These are phyloP conservation scores for Leiothrix lutea DNA, from an alignment of 2,113 vertebrate genomes.

Conservation along the genomic window DNA sequence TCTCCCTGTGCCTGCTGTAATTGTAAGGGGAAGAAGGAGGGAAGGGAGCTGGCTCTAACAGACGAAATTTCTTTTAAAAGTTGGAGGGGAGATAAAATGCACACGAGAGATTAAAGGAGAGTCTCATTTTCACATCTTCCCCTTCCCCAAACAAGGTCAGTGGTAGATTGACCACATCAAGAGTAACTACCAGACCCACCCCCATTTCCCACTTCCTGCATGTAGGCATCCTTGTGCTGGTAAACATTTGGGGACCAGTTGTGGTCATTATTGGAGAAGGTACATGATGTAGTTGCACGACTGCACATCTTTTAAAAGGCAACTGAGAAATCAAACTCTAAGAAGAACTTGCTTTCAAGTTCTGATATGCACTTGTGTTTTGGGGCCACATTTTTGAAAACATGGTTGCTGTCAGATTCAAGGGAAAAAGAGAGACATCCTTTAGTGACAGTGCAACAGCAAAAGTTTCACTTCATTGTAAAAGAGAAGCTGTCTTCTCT, in stretches of 20 bases:
- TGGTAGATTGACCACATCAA: constrained; percentile 94
- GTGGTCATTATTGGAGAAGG: constrained; percentile 62
- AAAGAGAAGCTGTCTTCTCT: neutral
- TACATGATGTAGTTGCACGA: constrained; percentile 66
- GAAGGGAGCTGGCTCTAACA: constrained; percentile 28
- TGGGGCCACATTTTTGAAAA: neutral
- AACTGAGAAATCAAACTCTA: constrained; percentile 31
- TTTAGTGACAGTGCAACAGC: neutral
- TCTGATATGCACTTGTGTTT: constrained; percentile 1
- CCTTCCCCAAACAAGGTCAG: constrained; percentile 78
- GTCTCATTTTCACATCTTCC: constrained; percentile 77
- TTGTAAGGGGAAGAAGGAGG: neutral
- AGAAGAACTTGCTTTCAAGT: constrained; percentile 62
- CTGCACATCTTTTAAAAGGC: constrained; percentile 70
- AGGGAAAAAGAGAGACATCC: neutral
- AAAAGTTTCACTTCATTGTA: neutral
- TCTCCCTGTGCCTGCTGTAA: neutral
- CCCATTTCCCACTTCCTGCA: constrained; percentile 78
- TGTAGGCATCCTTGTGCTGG: constrained; percentile 78
- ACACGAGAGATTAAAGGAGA: constrained; percentile 68
- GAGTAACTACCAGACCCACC: constrained; percentile 77
- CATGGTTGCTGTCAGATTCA: neutral
- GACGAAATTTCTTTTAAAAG: constrained; percentile 58
- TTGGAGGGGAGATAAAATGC: constrained; percentile 67
- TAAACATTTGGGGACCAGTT: constrained; percentile 80